Evolutionary conservation across 2,113 vertebrate genomes (phyloP), one percentile per base, ranked within the genome.

Genomic region (Heliornis fulica): DNA sequence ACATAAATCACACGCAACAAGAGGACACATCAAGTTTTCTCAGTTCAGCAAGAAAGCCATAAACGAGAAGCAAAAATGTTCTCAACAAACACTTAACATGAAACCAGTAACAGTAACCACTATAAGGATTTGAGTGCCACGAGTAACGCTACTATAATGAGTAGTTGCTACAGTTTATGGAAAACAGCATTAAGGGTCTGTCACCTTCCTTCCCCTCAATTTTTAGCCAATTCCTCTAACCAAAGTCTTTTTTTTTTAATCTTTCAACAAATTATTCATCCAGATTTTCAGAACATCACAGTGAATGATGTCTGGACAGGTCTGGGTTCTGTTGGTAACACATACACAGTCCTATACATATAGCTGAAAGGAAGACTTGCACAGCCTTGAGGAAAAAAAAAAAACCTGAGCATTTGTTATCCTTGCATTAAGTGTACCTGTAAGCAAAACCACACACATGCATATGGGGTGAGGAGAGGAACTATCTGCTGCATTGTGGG

Each of bases 331-430:
- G 0, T 5, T 45, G 18, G 7, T 54, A 65, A 65, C 19, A 81
- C 4, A 83, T 15, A 28, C 5, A 50, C 5, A 76, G 28, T 31
- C 25, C 36, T 66, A 74, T 84, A 53, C 5, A 25, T 7, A 43
- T 0, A 48, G 22, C 0, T 0, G 29, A 26, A 69, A 60, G 17
- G 16, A 77, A 57, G 11, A 72, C 9, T 29, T 53, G 28, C 28
- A 61, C 2, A 72, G 21, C 23, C 9, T 28, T 22, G 19, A 19
- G 0, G 18, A 83, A 81, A 50, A n/a, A n/a, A n/a, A n/a, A n/a
- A n/a, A n/a, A 63, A 77, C 7, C 3, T 28, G 60, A 71, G 18
- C 20, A 45, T 22, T 85, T 46, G 31, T 18, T 43, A 56, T 64
- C 40, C 32, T 64, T 89, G 40, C 41, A 72, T 2, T 2, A 48